Base-by-base conservation (phyloP, 1,140 invertebrate species). In the Solen grandis region DNA sequence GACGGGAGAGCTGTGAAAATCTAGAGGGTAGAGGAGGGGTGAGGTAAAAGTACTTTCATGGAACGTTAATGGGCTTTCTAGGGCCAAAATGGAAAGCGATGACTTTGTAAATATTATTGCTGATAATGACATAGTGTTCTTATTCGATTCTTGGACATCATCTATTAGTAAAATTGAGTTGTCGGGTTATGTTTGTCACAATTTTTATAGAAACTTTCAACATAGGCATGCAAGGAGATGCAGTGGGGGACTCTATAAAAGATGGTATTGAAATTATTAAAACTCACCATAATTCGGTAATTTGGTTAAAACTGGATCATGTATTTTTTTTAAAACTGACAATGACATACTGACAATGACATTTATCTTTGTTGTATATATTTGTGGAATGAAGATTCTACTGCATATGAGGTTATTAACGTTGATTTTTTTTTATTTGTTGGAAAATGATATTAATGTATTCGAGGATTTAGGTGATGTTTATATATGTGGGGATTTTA, bases 171-270 rank as follows among this genome's bases (percentile, higher is more conserved):
- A 41, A 27, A 33, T 74, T 29, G 8, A 8, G 8, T 46, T 46
- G 41, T 46, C 27, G 2, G 31, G 5, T 27, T 38, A 65, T n/a
- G 5, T 31, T 8, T 33, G 31, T 38, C n/a, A 4, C n/a, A 68
- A 68, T 50, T 46, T 46, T 35, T 68, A 41, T 36, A 68, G 65
- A 68, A 68, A 68, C 14, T 68, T 68, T 68, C 65, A 68, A 50
- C 38, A 68, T 36, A 33, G 35, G 2, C 41, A 68, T 50, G n/a
- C 36, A 27, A 50, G 50, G 29, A 4, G 38, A 50, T 46, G 41
- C 50, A 68, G 65, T 25, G 36, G 41, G 8, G n/a, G 41, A 27
- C 22, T 19, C 29, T 36, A 16, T 13, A 10, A 33, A 3, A 29
- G 41, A 46, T 46, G 41, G 41, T 19, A 46, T 46, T 10, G 8